phyloP scores from a whole-genome alignment of 2,113 vertebrate species.

The Sciurus niger region DNA sequence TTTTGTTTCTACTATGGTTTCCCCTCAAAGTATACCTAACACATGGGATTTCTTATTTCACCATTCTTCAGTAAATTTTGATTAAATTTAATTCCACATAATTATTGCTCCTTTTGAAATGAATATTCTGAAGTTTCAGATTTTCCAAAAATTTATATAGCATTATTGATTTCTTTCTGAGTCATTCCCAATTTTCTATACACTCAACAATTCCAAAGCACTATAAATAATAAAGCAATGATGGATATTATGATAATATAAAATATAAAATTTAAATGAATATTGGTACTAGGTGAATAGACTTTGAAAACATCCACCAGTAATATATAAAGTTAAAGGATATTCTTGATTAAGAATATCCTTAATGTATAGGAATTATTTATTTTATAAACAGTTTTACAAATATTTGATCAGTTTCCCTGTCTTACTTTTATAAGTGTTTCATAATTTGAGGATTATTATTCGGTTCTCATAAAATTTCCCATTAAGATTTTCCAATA shows the following conservation, averaged over 20 bases:
- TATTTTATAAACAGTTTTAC: background rate
- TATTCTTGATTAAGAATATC: background rate
- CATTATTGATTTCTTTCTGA: background rate
- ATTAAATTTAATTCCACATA: background rate
- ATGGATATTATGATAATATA: background rate
- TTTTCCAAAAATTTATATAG: background rate
- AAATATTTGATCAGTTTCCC: background rate
- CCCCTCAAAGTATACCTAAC: background rate
- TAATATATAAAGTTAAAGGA: background rate
- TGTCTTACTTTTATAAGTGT: background rate
- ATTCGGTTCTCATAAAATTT: background rate
- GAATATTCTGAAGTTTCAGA: background rate
- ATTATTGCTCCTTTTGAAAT: background rate
- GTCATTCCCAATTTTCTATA: background rate
- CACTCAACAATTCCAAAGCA: background rate
- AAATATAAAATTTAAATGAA: background rate
- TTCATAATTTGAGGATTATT: background rate
- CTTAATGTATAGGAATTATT: background rate
- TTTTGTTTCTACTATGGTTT: background rate
- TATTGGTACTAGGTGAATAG: background rate
- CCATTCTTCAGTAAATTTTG: background rate
- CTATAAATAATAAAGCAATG: background rate
- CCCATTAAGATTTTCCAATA: background rate
- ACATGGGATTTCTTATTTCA: background rate
- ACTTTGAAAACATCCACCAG: background rate